Evolutionary conservation across 1,140 invertebrate species (phyloP).

Genomic region (Macrocentrus cingulum): DNA sequence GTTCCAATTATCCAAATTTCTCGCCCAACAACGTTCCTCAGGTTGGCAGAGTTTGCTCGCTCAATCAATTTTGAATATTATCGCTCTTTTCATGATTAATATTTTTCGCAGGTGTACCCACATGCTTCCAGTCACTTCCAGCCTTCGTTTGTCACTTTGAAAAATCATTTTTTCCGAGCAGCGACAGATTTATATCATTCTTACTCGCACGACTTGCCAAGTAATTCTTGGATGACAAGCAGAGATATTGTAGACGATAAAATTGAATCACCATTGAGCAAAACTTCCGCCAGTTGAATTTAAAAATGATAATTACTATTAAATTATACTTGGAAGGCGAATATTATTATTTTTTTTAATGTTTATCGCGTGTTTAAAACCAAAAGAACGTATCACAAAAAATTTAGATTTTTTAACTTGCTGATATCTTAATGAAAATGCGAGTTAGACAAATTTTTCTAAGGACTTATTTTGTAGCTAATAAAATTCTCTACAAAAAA

Average conservation of each 20-base stretch:
- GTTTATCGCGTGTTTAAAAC: too few relatives aligned
- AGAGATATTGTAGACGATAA: slow-evolving; percentile 38
- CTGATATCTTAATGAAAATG: too few relatives aligned
- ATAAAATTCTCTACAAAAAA: too few relatives aligned
- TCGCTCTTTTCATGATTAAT: not conserved
- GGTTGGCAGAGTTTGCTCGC: slow-evolving; percentile 26
- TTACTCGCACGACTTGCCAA: slow-evolving; percentile 6
- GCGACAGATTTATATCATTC: slow-evolving; percentile 18
- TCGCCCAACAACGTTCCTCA: slow-evolving; percentile 32
- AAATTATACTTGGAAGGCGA: not conserved
- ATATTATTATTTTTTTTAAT: not conserved
- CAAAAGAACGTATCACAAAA: too few relatives aligned
- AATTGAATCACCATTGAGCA: slow-evolving; percentile 39
- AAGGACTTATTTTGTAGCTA: too few relatives aligned
- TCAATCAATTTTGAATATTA: not conserved
- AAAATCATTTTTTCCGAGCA: slow-evolving; percentile 18
- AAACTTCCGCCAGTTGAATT: slow-evolving; percentile 14
- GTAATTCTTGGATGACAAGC: slow-evolving; percentile 27
- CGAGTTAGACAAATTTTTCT: too few relatives aligned
- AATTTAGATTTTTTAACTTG: too few relatives aligned
- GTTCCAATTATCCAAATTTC: slow-evolving; percentile 1
- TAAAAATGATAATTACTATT: not conserved
- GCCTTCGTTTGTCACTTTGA: slow-evolving; percentile 11
- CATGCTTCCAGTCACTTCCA: slow-evolving; percentile 15
- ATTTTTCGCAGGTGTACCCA: slow-evolving; percentile 14